These are phyloP conservation scores for Aleiodes testaceus DNA, from an alignment of 2,888 invertebrate genomes.

Conservation along the genomic window DNA sequence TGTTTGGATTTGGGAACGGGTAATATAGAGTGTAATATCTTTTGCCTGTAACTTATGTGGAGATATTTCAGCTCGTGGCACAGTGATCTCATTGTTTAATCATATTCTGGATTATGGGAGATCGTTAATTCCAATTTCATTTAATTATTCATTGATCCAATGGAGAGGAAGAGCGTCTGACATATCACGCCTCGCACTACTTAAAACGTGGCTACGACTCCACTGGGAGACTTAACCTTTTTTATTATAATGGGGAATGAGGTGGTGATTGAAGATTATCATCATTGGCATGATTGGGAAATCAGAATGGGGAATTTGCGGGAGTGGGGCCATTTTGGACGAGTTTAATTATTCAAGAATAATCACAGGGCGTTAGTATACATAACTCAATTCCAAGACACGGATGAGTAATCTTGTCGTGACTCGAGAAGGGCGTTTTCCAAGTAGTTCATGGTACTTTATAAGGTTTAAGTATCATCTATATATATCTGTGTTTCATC, in stretches of 20 bases:
- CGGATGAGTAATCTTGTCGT: conserved; percentile 48
- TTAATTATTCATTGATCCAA: no score
- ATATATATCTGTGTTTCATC: background rate
- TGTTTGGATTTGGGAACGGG: conserved; percentile 17
- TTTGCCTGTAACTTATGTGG: background rate
- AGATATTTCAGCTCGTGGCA: no score
- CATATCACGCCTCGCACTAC: no score
- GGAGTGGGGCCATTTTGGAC: background rate
- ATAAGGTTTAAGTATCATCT: conserved; percentile 7
- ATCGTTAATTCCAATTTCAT: no score
- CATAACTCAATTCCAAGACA: conserved; percentile 46
- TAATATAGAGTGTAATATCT: conserved; percentile 10
- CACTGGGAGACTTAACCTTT: background rate
- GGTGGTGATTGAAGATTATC: background rate
- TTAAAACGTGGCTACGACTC: no score
- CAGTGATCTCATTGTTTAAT: no score
- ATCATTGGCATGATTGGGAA: conserved; percentile 39
- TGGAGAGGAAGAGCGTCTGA: no score
- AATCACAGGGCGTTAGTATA: conserved; percentile 43
- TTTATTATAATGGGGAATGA: background rate
- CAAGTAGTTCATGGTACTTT: conserved; percentile 17
- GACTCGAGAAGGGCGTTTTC: conserved; percentile 31
- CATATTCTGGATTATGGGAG: no score
- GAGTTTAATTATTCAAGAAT: conserved; percentile 48
- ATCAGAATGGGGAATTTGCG: background rate